phyloP scores from a whole-genome alignment of 2,113 vertebrate species.

The Mixornis gularis region DNA sequence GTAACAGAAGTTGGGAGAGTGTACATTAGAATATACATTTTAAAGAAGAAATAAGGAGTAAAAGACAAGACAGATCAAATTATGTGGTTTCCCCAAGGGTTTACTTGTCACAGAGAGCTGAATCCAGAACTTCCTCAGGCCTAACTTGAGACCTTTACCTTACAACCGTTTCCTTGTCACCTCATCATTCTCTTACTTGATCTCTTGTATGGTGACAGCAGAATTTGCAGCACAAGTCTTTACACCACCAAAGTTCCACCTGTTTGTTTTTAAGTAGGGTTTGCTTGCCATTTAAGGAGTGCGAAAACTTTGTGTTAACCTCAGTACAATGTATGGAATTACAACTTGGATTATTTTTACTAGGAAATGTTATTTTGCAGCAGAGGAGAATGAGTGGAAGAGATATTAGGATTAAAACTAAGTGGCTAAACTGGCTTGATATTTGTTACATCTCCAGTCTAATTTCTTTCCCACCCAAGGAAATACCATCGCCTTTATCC shows the following conservation, averaged over 20 bases:
- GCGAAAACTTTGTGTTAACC: background rate
- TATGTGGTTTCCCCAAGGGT: background rate
- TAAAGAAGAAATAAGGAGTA: background rate
- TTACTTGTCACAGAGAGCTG: background rate
- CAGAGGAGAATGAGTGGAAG: background rate
- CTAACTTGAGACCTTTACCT: background rate
- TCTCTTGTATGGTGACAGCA: background rate
- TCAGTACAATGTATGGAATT: background rate
- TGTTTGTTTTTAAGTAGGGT: background rate
- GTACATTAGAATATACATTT: background rate
- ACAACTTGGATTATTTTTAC: background rate
- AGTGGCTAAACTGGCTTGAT: background rate
- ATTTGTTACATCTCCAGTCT: background rate
- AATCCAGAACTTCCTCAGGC: background rate
- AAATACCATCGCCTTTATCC: background rate
- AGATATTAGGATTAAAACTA: slow-evolving; percentile 2
- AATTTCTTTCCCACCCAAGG: background rate
- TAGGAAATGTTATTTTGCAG: background rate
- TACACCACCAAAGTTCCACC: background rate
- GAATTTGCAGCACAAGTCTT: background rate
- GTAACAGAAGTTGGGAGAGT: background rate
- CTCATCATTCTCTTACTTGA: background rate
- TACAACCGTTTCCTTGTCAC: background rate
- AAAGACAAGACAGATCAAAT: background rate
- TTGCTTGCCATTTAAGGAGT: background rate